Conservation (phyloP, 2,113 vertebrate genomes). For the Microcebus jonahi region DNA sequence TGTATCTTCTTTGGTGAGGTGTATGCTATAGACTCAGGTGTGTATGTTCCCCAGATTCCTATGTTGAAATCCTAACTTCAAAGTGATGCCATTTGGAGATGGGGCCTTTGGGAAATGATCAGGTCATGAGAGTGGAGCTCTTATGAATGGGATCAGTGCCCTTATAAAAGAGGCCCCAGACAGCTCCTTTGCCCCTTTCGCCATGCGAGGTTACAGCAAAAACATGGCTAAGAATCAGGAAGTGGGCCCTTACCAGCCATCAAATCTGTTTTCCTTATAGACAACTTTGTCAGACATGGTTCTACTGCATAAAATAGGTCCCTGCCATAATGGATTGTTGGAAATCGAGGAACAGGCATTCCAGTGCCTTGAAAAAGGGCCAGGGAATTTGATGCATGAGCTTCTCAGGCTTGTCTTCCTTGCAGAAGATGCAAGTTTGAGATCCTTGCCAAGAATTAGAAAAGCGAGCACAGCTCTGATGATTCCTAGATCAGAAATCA, state of each 20-base stretch:
- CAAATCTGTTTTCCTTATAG: neutral
- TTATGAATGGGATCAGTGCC: neutral
- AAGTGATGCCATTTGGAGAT: neutral
- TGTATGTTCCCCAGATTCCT: neutral
- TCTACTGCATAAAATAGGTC: neutral
- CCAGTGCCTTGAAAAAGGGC: neutral
- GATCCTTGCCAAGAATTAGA: slow-evolving; percentile 38
- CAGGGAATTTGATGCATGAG: neutral
- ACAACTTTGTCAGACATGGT: neutral
- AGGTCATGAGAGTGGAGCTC: neutral
- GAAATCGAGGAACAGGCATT: neutral
- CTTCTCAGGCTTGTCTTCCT: slow-evolving; percentile 12
- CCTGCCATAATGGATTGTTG: neutral
- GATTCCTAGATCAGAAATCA: neutral
- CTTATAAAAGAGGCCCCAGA: neutral
- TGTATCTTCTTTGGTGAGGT: neutral
- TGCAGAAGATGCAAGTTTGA: neutral
- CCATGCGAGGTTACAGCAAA: neutral
- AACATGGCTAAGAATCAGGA: neutral
- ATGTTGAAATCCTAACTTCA: neutral
- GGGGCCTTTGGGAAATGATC: neutral
- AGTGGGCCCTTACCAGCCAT: neutral
- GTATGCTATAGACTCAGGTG: neutral
- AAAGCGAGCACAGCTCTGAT: slow-evolving; percentile 24
- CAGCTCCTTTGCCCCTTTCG: neutral